Conservation (phyloP, 2,797 vertebrate genomes). For the Erithacus rubecula region DNA sequence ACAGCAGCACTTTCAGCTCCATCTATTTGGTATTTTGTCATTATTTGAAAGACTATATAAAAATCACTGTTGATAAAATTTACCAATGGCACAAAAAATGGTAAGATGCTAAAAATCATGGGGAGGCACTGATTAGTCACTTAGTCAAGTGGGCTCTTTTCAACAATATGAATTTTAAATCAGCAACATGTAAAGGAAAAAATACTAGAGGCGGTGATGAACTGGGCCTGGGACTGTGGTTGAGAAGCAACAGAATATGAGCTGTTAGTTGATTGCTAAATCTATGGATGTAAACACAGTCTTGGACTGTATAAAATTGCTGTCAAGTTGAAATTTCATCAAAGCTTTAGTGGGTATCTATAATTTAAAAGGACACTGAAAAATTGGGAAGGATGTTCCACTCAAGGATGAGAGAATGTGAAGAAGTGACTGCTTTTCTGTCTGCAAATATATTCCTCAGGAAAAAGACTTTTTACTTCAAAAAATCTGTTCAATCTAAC, state of each 20-base stretch:
- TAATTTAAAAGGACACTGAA: not conserved
- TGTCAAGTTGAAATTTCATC: conserved; percentile 1
- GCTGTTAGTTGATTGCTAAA: not conserved
- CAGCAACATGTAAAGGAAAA: conserved; percentile 23
- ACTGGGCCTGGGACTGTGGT: not conserved
- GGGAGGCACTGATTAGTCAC: conserved; percentile 35
- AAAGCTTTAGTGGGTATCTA: not conserved
- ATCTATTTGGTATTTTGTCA: not conserved
- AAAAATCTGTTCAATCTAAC: not conserved
- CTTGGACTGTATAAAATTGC: not conserved
- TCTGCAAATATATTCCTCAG: not conserved
- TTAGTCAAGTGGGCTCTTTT: conserved; percentile 20
- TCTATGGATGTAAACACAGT: not conserved
- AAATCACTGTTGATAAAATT: conserved; percentile 50
- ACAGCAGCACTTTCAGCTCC: not conserved
- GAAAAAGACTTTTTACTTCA: not conserved
- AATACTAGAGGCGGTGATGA: not conserved
- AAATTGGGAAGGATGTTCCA: not conserved
- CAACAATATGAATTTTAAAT: conserved; percentile 45
- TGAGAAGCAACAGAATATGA: not conserved
- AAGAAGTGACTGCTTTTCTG: not conserved
- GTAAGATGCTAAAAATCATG: conserved; percentile 18
- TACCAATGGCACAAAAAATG: conserved; percentile 6
- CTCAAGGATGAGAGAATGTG: not conserved
- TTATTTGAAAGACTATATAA: conserved; percentile 10